A percentile compares a stretch with the other conserved stretches of the same genome.
Evolutionary conservation across 2,113 vertebrate genomes (phyloP).

Genomic region (Cyanoramphus novaezelandiae): DNA sequence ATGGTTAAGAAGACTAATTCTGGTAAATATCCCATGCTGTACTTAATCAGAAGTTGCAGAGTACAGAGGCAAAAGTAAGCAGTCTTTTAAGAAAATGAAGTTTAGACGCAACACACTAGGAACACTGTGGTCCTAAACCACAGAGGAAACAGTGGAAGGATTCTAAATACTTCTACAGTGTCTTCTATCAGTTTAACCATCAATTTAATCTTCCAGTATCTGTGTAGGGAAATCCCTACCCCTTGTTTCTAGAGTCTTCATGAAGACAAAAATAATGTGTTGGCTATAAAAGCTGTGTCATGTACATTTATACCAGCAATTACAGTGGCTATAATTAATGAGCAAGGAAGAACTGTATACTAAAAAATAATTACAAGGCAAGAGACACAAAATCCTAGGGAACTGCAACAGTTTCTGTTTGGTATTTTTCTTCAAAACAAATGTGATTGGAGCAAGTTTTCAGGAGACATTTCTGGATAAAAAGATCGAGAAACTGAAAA

Average conservation of each 20-base stretch:
- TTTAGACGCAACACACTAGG: background rate
- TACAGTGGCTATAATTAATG: background rate
- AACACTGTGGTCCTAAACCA: background rate
- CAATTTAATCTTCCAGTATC: background rate
- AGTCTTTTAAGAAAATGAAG: background rate
- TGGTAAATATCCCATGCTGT: background rate
- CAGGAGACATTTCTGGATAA: background rate
- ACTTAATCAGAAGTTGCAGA: background rate
- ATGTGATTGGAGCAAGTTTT: background rate
- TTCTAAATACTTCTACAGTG: background rate
- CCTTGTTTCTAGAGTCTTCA: background rate
- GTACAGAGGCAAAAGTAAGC: background rate
- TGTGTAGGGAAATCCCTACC: background rate
- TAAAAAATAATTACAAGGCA: background rate
- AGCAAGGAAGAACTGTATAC: background rate
- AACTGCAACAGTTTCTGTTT: background rate
- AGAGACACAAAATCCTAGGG: accelerated
- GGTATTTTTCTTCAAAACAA: background rate
- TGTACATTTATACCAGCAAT: background rate
- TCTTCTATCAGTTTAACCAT: background rate
- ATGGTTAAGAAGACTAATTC: background rate
- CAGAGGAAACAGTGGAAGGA: background rate
- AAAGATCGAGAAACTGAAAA: background rate
- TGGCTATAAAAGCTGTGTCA: background rate
- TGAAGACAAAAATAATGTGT: background rate